Evolutionary conservation across 2,797 vertebrate genomes (phyloP), one percentile per base, ranked within the genome.

Genomic region (Serranus cabrilla): DNA sequence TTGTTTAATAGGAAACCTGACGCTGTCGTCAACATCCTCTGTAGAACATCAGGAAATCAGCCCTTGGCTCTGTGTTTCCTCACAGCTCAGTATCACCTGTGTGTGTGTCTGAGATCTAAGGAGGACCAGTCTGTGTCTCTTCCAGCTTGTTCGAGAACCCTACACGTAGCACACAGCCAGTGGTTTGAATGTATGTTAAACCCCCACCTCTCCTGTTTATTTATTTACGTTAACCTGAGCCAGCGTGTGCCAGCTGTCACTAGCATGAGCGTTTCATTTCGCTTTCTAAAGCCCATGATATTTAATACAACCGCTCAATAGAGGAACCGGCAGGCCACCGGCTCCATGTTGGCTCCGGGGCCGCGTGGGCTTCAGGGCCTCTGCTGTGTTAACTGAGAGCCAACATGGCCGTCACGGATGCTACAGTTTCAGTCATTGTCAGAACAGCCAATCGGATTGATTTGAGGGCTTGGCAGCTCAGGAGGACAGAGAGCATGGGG

Each of bases 251-350:
- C 94, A 93, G 89, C 94, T 95, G 94, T 87, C 87, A 27, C 84
- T 64, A 81, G 61, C 74, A 77, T 82, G 50, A 86, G 87, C 60
- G 83, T 81, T 89, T 91, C 82, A 87, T 87, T 92, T 94, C 76
- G 75, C 91, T 94, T 93, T 95, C 93, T 92, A 91, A 91, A 93
- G 93, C 86, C 86, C 78, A 86, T 94, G 95, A 95, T 93, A 96
- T 95, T 92, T 93, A 95, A 96, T 96, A 94, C 94, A 94, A 57
- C 72, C 46, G 13, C 81, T 74, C 81, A 59, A 54, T 59, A 21
- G 80, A 70, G 71, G 49, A 71, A 57, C 71, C 55, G 23, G 81
- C 78, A 40, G 82, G 90, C 79, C 52, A 78, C 78, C 11, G 81
- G 54, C 77, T 82, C 86, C 94, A 92, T 93, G 74, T 89, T 90